These are phyloP conservation scores for Hirundichthys speculiger DNA, from an alignment of 2,113 vertebrate genomes.

Conservation along the genomic window DNA sequence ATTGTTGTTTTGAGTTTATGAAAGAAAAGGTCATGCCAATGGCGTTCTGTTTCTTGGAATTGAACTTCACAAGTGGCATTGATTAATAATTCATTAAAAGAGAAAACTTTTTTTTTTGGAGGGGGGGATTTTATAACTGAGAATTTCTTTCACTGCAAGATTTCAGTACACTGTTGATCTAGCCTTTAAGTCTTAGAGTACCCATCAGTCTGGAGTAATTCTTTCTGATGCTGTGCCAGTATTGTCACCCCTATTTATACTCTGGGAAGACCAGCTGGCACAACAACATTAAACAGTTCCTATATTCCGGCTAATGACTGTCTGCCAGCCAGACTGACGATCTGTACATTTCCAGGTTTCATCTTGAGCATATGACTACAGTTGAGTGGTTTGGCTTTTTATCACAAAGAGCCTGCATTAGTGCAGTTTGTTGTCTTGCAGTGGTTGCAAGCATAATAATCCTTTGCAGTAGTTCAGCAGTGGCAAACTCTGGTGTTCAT, in stretches of 20 bases:
- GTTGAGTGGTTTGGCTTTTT: background rate
- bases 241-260: slow-evolving; percentile 58
- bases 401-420: background rate
- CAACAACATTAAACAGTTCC: slow-evolving; percentile 26
- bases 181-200: background rate
- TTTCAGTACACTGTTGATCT: background rate
- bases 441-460: slow-evolving; percentile 14
- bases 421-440: background rate
- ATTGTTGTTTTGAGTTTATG: too few relatives aligned
- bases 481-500: slow-evolving; percentile 2
- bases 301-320: slow-evolving; percentile 22
- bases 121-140: background rate
- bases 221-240: slow-evolving; percentile 21
- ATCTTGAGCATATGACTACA: slow-evolving; percentile 4
- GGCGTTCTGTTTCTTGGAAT: too few relatives aligned
- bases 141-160: slow-evolving; percentile 5
- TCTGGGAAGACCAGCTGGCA: slow-evolving; percentile 31
- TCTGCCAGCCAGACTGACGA: background rate
- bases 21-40: too few relatives aligned
- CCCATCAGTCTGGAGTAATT: background rate
- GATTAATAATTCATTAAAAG: too few relatives aligned
- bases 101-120: too few relatives aligned
- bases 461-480: slow-evolving; percentile 1
- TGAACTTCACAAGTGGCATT: too few relatives aligned
- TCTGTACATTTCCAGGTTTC: slow-evolving; percentile 6